phyloP scores from a whole-genome alignment of 2,888 invertebrate species.

The Eupithecia inturbata region DNA sequence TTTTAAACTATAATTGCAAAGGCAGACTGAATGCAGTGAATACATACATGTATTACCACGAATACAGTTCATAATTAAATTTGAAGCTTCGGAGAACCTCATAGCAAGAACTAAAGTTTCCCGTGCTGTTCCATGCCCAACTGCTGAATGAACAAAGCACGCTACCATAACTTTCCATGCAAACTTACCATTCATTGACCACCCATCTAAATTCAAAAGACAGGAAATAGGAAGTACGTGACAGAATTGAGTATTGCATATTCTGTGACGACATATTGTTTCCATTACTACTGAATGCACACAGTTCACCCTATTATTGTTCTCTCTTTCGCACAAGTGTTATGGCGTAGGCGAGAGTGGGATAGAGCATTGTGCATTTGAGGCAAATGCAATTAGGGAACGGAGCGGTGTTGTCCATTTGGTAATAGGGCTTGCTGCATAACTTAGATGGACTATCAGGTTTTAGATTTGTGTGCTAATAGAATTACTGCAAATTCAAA shows the following conservation, averaged over 20 bases:
- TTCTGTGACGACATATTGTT: constrained; percentile 51
- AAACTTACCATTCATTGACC: constrained; percentile 57
- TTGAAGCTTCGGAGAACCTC: neutral
- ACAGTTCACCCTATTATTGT: constrained; percentile 28
- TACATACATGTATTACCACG: neutral
- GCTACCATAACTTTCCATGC: constrained; percentile 47
- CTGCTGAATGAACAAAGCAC: constrained; percentile 26
- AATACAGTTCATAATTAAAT: neutral
- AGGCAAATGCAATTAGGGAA: constrained; percentile 35
- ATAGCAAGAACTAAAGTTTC: neutral
- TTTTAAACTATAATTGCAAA: neutral
- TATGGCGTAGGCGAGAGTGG: constrained; percentile 19
- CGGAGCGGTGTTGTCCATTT: constrained; percentile 6
- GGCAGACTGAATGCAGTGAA: neutral
- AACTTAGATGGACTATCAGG: neutral
- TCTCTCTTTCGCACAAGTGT: constrained; percentile 20
- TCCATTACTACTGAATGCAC: constrained; percentile 60
- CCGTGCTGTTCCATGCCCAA: constrained; percentile 22
- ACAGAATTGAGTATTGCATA: constrained; percentile 40
- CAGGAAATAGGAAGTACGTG: constrained; percentile 78
- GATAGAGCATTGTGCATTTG: constrained; percentile 32
- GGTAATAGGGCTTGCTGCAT: constrained; percentile 5
- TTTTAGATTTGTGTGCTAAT: neutral
- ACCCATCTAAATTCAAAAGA: constrained; percentile 61
- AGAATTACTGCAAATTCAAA: neutral